These are phyloP conservation scores for Eueremaeus valkanovi DNA, from an alignment of 2,888 invertebrate species.

Conservation along the genomic window DNA sequence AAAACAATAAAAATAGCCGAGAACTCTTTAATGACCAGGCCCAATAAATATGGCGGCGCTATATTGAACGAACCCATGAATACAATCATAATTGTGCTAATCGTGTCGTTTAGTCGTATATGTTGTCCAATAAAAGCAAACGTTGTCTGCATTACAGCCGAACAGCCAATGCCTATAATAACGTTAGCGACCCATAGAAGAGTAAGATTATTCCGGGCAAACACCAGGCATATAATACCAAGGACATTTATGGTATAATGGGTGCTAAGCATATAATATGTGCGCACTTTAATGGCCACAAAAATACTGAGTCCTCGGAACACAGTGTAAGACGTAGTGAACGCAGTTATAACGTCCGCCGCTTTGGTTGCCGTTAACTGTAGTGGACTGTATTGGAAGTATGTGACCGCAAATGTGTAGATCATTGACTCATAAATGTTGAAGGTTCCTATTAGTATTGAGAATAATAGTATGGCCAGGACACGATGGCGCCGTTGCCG, in stretches of 20 bases:
- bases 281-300: background rate
- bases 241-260: background rate
- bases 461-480: background rate
- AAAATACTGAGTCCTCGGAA: background rate
- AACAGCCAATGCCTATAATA: background rate
- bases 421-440: background rate
- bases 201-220: background rate
- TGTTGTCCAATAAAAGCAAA: conserved; percentile 14
- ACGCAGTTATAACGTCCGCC: background rate
- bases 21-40: background rate
- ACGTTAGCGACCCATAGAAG: background rate
- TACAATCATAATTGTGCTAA: background rate
- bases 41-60: background rate
- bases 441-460: background rate
- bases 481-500: background rate
- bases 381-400: conserved; percentile 8
- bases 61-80: background rate
- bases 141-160: background rate
- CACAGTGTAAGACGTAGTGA: background rate
- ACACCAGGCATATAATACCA: background rate
- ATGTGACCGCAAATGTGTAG: background rate
- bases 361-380: background rate
- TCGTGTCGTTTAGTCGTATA: background rate
- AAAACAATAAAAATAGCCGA: background rate
- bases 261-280: background rate